phyloP scores from a whole-genome alignment of 2,888 invertebrate genomes.

The Aromia moschata region DNA sequence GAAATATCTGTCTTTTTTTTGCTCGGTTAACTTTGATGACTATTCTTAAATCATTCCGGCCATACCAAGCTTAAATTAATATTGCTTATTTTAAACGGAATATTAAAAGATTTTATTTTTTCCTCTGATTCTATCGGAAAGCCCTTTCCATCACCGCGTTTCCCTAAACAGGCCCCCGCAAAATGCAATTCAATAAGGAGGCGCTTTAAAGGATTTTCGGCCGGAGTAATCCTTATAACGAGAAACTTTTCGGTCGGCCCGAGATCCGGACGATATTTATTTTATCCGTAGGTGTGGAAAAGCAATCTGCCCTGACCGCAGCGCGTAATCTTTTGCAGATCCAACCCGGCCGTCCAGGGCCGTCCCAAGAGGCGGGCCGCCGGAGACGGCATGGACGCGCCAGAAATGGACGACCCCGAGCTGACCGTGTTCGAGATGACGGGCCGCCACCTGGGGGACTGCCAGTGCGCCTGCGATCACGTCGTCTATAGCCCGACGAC shows the following conservation, averaged over 20 bases:
- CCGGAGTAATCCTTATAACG: background rate
- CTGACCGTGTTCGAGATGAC: conserved; percentile 59
- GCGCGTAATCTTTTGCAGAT: conserved; percentile 41
- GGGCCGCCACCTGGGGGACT: conserved; percentile 56
- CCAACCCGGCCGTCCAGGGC: conserved; percentile 42
- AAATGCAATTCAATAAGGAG: background rate
- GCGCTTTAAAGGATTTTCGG: background rate
- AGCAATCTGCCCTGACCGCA: conserved; percentile 27
- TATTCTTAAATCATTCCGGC: too few species aligned
- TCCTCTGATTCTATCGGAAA: too few species aligned
- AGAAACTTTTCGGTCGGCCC: background rate
- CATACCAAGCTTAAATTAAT: too few species aligned
- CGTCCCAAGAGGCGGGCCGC: conserved; percentile 54
- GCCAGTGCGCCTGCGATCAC: conserved; percentile 61
- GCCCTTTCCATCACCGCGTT: too few species aligned
- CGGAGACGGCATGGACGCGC: conserved; percentile 62
- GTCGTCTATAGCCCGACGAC: conserved; percentile 59
- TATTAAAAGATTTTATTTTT: too few species aligned
- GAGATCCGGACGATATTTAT: conserved; percentile 12
- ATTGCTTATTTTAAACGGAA: too few species aligned
- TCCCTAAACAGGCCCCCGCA: too few species aligned
- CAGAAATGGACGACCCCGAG: conserved; percentile 61
- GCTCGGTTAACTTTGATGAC: too few species aligned
- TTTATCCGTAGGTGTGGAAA: conserved; percentile 17
- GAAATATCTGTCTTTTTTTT: too few species aligned